Conservation (phyloP, 1,140 invertebrate species). For the Trachymyrmex cornetzi region DNA sequence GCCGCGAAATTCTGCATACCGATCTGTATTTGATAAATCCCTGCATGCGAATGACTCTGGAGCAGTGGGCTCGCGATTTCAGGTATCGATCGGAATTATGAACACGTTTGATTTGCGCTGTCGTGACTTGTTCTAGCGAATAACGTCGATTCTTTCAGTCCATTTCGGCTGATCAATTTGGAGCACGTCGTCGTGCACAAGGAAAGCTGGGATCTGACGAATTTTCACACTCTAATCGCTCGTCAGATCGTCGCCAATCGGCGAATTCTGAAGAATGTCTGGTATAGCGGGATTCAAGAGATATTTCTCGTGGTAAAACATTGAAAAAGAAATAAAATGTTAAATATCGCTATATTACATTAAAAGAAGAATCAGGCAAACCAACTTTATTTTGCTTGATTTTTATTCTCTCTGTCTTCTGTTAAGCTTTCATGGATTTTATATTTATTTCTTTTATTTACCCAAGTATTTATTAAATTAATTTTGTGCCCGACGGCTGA, state of each 20-base stretch:
- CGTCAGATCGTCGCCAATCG: constrained; percentile 88
- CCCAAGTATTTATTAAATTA: neutral
- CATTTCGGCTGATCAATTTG: constrained; percentile 80
- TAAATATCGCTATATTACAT: neutral
- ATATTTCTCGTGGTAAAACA: constrained; percentile 86
- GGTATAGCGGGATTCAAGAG: constrained; percentile 89
- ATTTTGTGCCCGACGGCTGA: neutral
- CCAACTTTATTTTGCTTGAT: neutral
- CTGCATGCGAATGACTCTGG: constrained; percentile 81
- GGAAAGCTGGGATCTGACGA: constrained; percentile 88
- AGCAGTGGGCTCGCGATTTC: constrained; percentile 79
- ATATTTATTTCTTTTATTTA: neutral
- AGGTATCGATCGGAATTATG: constrained; percentile 44
- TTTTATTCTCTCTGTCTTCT: neutral
- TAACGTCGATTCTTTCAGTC: constrained; percentile 65
- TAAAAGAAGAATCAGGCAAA: too few species aligned
- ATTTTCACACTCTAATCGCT: constrained; percentile 87
- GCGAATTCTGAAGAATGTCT: constrained; percentile 87
- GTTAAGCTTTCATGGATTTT: too few species aligned
- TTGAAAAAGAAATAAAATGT: neutral
- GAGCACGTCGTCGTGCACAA: constrained; percentile 84
- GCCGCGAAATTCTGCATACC: constrained; percentile 55
- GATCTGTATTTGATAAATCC: constrained; percentile 82
- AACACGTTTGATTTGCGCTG: neutral
- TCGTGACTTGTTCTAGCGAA: neutral